phyloP scores from a whole-genome alignment of 2,888 invertebrate species.

The Euplagia quadripunctaria region DNA sequence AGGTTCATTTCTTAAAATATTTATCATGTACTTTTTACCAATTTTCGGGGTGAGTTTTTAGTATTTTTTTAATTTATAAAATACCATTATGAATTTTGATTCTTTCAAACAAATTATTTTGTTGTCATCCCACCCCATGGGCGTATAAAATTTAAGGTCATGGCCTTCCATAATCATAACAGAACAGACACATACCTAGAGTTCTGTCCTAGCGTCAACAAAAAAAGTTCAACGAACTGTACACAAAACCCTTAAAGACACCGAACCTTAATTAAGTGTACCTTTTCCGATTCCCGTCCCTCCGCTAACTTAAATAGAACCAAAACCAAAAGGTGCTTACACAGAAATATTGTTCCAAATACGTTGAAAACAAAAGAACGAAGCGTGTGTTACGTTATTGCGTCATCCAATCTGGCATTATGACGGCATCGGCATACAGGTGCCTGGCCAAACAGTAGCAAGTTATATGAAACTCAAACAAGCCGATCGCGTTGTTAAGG shows the following conservation, averaged over 20 bases:
- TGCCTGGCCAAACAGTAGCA: slow-evolving; percentile 23
- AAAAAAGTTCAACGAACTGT: slow-evolving; percentile 2
- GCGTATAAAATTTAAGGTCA: neutral
- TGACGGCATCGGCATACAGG: slow-evolving; percentile 29
- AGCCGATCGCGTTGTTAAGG: slow-evolving; percentile 14
- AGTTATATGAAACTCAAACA: slow-evolving; percentile 31
- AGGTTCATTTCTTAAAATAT: too few relatives aligned
- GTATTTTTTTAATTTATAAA: too few relatives aligned
- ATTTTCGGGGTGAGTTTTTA: too few relatives aligned
- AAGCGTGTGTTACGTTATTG: slow-evolving; percentile 18
- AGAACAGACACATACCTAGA: neutral
- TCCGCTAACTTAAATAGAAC: slow-evolving; percentile 7
- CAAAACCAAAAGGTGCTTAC: slow-evolving; percentile 13
- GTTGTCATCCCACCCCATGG: neutral
- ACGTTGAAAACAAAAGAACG: slow-evolving; percentile 13
- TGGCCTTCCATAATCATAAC: neutral
- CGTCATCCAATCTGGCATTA: slow-evolving; percentile 35
- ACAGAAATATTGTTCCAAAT: slow-evolving; percentile 10
- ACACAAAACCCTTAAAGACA: neutral
- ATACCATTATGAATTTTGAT: too few relatives aligned
- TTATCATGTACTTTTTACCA: too few relatives aligned
- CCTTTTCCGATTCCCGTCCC: slow-evolving; percentile 1
- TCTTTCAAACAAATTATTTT: too few relatives aligned
- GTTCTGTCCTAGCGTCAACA: neutral
- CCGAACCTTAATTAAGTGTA: slow-evolving; percentile 7